A percentile compares a stretch with the other conserved stretches of the same genome.
Conservation (phyloP, 2,113 vertebrate species). For the Daubentonia madagascariensis region DNA sequence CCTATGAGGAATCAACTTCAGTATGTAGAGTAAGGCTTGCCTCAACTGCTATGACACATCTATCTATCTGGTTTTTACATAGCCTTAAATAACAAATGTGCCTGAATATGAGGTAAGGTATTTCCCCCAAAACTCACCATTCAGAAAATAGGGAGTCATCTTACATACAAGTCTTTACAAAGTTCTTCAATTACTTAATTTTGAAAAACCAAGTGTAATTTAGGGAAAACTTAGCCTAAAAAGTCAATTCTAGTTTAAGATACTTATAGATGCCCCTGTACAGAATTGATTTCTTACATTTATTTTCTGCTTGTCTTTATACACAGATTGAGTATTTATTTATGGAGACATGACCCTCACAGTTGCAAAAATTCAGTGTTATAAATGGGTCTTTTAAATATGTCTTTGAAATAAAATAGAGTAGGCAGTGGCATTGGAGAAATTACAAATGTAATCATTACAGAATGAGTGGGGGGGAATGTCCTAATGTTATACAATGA, state of each 20-base stretch:
- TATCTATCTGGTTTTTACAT: slow-evolving; percentile 13
- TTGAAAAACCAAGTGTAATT: background rate
- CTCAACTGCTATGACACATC: background rate
- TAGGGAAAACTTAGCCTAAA: background rate
- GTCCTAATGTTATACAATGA: background rate
- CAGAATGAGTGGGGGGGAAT: background rate
- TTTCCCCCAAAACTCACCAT: background rate
- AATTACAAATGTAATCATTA: background rate
- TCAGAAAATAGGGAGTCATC: background rate
- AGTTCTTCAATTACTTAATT: background rate
- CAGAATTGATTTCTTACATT: background rate
- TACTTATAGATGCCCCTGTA: background rate
- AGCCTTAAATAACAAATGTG: background rate
- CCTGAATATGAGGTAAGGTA: background rate
- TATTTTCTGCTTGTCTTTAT: background rate
- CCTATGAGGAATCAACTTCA: background rate
- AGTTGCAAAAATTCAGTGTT: background rate
- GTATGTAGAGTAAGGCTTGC: slow-evolving; percentile 15
- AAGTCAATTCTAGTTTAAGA: background rate
- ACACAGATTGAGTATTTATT: background rate
- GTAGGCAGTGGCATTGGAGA: background rate
- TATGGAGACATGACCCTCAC: background rate
- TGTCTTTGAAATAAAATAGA: background rate
- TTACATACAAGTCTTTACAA: background rate
- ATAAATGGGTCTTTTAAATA: background rate